Conservation (phyloP, 2,113 vertebrate genomes). For the Orycteropus afer region DNA sequence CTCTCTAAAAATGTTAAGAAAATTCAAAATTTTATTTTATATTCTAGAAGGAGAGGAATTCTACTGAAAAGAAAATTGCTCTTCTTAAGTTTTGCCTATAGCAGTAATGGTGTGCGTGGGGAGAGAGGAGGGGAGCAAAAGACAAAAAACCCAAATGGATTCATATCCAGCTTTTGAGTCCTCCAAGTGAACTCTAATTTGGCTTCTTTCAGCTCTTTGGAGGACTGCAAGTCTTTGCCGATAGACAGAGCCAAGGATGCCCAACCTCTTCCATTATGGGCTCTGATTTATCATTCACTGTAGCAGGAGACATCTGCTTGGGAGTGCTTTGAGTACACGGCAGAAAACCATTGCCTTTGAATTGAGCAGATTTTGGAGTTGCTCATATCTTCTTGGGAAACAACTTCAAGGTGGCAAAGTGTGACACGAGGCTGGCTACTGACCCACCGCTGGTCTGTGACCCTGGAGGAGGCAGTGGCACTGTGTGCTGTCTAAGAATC, state of each 20-base stretch:
- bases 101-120: neutral
- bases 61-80: slow-evolving; percentile 60
- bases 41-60: slow-evolving; percentile 18
- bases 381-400: neutral
- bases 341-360: slow-evolving; percentile 23
- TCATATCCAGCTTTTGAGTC: slow-evolving; percentile 58
- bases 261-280: slow-evolving; percentile 23
- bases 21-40: slow-evolving; percentile 11
- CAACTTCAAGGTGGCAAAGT: neutral
- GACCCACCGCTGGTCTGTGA: neutral
- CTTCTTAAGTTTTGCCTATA: slow-evolving; percentile 10
- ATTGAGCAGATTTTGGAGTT: neutral
- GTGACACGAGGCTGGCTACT: neutral
- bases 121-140: neutral
- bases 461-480: neutral
- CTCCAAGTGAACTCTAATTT: slow-evolving; percentile 58
- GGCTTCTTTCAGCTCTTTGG: slow-evolving; percentile 63
- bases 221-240: neutral
- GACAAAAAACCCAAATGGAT: slow-evolving; percentile 11
- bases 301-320: slow-evolving; percentile 40
- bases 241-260: neutral
- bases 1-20: neutral
- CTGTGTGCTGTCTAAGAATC: neutral
- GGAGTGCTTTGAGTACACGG: neutral
- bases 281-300: slow-evolving; percentile 52